Percentiles rank a stretch among this genome's conserved stretches.
These are phyloP conservation scores for Rhynchotus rufescens DNA, from an alignment of 2,797 vertebrate species.

Conservation along the genomic window DNA sequence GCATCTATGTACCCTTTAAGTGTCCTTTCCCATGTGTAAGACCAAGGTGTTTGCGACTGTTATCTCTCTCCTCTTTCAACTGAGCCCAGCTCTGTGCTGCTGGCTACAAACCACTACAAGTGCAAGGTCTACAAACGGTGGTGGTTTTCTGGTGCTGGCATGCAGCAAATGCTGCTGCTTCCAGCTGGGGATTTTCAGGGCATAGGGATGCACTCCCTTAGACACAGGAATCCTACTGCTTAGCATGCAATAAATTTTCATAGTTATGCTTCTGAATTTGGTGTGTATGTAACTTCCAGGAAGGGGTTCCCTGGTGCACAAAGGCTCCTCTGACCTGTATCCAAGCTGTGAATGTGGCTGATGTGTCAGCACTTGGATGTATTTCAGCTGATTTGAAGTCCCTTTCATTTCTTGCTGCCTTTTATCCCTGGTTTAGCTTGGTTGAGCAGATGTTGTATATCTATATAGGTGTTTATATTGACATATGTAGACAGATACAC, in stretches of 20 bases:
- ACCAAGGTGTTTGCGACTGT: not conserved
- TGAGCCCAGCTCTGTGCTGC: not conserved
- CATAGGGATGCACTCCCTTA: not conserved
- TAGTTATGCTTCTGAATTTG: not conserved
- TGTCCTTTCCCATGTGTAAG: not conserved
- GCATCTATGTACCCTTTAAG: not conserved
- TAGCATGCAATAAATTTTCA: not conserved
- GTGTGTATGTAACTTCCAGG: not conserved
- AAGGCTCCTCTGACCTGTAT: fast-evolving
- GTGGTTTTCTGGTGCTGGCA: not conserved
- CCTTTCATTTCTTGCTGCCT: not conserved
- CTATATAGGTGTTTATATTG: no score
- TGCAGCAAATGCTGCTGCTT: not conserved
- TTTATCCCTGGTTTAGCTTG: not conserved
- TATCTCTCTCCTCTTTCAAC: not conserved
- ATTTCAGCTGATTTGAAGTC: not conserved
- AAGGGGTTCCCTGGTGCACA: not conserved
- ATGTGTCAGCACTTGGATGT: not conserved
- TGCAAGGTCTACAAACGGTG: not conserved
- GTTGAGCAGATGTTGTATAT: fast-evolving
- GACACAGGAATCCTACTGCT: not conserved
- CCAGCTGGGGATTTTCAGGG: not conserved
- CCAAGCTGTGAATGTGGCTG: not conserved
- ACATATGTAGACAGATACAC: no score
- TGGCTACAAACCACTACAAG: no score